A percentile compares a stretch with the other conserved stretches of the same genome.
Conservation (phyloP, 2,888 invertebrate species). For the Aphrophora alni region DNA sequence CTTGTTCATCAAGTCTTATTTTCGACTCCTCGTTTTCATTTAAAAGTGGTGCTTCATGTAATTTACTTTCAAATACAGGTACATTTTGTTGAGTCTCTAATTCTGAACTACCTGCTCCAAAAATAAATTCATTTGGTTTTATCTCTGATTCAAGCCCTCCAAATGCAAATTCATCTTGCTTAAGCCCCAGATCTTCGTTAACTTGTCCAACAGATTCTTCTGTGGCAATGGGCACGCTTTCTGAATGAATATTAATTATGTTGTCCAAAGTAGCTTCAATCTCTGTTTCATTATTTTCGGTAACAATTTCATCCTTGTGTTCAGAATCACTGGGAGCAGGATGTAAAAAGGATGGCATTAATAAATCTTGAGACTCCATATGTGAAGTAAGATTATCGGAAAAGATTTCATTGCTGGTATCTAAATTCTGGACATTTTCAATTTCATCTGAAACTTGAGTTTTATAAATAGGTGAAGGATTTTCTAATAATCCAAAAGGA, state of each 20-base stretch:
- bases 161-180: neutral
- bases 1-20: slow-evolving; percentile 23
- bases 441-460: slow-evolving; percentile 13
- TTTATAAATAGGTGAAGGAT: neutral
- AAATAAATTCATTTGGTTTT: neutral
- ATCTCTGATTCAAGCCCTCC: neutral
- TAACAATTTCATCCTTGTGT: neutral
- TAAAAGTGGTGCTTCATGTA: neutral
- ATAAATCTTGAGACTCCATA: neutral
- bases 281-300: neutral
- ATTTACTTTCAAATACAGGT: slow-evolving; percentile 27
- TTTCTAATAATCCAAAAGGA: slow-evolving; percentile 18
- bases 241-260: neutral
- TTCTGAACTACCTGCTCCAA: neutral
- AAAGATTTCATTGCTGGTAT: neutral
- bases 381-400: neutral
- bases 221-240: neutral
- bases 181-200: neutral
- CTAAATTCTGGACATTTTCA: neutral
- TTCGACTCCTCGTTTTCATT: slow-evolving; percentile 23
- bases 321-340: neutral
- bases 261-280: neutral
- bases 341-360: too few species aligned
- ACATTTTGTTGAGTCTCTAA: neutral
- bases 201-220: neutral